Evolutionary conservation across 2,113 vertebrate genomes (phyloP).

Genomic region (Myrmecobius fasciatus): DNA sequence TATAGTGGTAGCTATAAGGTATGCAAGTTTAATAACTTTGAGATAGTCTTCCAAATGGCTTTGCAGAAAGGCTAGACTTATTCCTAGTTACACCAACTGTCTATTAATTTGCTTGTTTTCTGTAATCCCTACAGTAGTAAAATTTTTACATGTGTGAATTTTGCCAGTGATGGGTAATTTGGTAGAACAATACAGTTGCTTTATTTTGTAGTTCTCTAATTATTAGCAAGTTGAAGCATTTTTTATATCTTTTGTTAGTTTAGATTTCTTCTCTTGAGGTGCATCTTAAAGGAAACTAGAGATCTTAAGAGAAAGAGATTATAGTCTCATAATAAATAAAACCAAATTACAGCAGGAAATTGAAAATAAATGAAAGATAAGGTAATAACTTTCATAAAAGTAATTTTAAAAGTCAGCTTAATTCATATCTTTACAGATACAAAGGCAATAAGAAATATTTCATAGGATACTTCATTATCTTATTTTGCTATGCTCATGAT

Average conservation of each 20-base stretch:
- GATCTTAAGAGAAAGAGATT: neutral
- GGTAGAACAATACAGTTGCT: neutral
- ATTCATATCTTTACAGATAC: neutral
- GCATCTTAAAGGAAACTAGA: neutral
- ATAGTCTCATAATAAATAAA: neutral
- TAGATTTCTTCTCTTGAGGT: neutral
- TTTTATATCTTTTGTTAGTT: neutral
- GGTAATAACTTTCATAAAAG: neutral
- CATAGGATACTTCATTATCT: neutral
- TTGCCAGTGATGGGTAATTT: neutral
- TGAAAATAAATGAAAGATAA: neutral
- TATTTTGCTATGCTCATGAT: neutral
- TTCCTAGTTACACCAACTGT: neutral
- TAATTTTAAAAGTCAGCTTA: neutral
- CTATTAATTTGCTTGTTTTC: neutral
- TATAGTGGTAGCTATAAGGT: neutral
- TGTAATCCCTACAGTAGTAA: neutral
- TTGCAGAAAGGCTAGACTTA: neutral
- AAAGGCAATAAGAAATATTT: neutral
- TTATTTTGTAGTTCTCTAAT: neutral
- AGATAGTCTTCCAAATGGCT: neutral
- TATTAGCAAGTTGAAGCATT: neutral
- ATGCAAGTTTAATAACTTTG: neutral
- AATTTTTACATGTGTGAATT: neutral
- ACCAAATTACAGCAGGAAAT: neutral